Evolutionary conservation across 2,888 invertebrate genomes (phyloP).

Genomic region (Elmis aenea): DNA sequence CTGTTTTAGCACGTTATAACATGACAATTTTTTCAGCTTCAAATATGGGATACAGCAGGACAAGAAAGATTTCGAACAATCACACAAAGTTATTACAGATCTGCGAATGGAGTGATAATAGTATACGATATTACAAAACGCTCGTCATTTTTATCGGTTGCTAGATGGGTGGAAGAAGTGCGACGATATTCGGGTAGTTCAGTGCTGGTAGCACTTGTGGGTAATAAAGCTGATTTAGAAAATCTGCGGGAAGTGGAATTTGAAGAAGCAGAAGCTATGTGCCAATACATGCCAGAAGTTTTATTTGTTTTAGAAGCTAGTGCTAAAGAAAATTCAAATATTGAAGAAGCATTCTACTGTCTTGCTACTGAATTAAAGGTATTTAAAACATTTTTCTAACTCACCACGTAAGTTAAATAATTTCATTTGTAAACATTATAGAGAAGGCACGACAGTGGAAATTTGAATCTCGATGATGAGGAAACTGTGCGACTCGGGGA

Average conservation of each 20-base stretch:
- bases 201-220: slow-evolving; percentile 85
- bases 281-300: slow-evolving; percentile 80
- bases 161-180: slow-evolving; percentile 96
- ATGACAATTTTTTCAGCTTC: slow-evolving; percentile 58
- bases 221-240: slow-evolving; percentile 86
- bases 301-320: slow-evolving; percentile 84
- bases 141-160: slow-evolving; percentile 83
- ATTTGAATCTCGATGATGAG: slow-evolving; percentile 57
- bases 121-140: slow-evolving; percentile 95
- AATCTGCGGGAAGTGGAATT: slow-evolving; percentile 77
- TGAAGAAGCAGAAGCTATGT: slow-evolving; percentile 82
- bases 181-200: slow-evolving; percentile 89
- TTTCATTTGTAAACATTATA: slow-evolving; percentile 43
- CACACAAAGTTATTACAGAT: slow-evolving; percentile 95
- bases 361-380: slow-evolving; percentile 86
- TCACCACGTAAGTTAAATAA: neutral
- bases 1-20: slow-evolving; percentile 13
- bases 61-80: slow-evolving; percentile 95
- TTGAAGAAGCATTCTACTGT: slow-evolving; percentile 82
- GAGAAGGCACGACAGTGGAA: slow-evolving; percentile 70
- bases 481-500: slow-evolving; percentile 66
- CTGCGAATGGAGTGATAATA: slow-evolving; percentile 95
- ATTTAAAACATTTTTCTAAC: no score
- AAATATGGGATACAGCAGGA: slow-evolving; percentile 97
- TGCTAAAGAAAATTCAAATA: slow-evolving; percentile 86